Base-by-base conservation (phyloP, 2,113 vertebrate genomes). In the Bufo bufo region DNA sequence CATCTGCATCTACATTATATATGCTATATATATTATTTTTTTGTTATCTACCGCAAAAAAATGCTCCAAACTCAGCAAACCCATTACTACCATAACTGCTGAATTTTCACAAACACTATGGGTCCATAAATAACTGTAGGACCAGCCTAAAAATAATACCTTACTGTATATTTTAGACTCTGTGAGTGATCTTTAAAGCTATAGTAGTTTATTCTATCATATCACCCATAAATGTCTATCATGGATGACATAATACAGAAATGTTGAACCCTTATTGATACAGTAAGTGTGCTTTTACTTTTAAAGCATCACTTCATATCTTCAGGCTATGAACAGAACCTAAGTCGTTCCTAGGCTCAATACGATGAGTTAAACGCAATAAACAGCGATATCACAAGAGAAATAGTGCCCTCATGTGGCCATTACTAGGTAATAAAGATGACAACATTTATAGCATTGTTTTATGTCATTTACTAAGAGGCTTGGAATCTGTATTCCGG, bases 331-430 rank as follows among this genome's bases (percentile, higher is more conserved):
- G 74, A 74, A 77, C 74, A 49, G 0, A 50, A 14, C 12, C 47
- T 14, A 20, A 82, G 23, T 23, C 49, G 56, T 75, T 45, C 6
- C 50, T 1, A 6, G 11, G 23, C 54, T 23, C 20, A 82, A 49
- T 20, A 4, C 19, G 59, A 58, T 11, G 23, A 12, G 19, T n/a
- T 82, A 1, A 11, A 66, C 1, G 9, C 17, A 61, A 52, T 52
- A 66, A 49, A 69, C 47, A 0, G 17, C 66, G 9, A 49, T 23
- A 83, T n/a, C 49, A 20, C n/a, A 23, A 83, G 63, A 69, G 61
- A 63, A 83, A 66, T 66, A 66, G 61, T 83, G 81, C n/a, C 81
- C 47, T 52, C 81, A 23, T 83, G 81, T 83, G 81, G 81, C 8
- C 45, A 23, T 50, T 66, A 14, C 45, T 50, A 23, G 50, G 45